Conservation (phyloP, 2,888 invertebrate genomes). For the Chelonus formosanus region DNA sequence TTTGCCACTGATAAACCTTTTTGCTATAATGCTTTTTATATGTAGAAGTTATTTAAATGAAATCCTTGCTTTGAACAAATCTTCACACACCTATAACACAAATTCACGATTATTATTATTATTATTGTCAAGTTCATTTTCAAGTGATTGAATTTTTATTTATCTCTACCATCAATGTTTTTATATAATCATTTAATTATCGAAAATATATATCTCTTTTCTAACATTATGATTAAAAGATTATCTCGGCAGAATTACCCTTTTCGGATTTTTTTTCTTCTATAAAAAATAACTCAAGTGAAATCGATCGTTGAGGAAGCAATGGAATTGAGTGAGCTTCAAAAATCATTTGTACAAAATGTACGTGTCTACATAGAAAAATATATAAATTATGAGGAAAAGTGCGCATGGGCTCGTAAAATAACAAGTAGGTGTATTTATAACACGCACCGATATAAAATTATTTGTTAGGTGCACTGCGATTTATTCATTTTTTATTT, state of each 20-base stretch:
- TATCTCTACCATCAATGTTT: background rate
- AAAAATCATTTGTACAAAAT: constrained; percentile 16
- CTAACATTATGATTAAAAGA: constrained; percentile 44
- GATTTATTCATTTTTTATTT: constrained; percentile 23
- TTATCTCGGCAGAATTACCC: constrained; percentile 14
- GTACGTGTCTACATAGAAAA: constrained; percentile 10
- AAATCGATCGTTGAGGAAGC: background rate
- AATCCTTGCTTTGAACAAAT: background rate
- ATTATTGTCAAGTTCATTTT: background rate
- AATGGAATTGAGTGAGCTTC: constrained; percentile 17
- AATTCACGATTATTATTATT: background rate
- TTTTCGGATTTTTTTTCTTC: constrained; percentile 27
- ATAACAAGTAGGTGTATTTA: constrained; percentile 46
- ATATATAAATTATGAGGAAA: constrained; percentile 29
- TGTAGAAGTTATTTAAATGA: background rate
- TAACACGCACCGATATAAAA: constrained; percentile 41
- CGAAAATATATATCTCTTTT: constrained; percentile 55
- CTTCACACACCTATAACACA: background rate
- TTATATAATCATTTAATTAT: background rate
- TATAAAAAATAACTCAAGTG: background rate
- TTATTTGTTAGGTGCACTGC: constrained; percentile 38
- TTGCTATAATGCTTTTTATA: constrained; percentile 1
- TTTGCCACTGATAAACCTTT: constrained; percentile 7
- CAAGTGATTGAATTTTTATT: constrained; percentile 29
- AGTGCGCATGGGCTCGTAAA: constrained; percentile 43